These are phyloP conservation scores for Drepanosiphum platanoidis DNA, from an alignment of 2,888 invertebrate genomes.

Conservation along the genomic window DNA sequence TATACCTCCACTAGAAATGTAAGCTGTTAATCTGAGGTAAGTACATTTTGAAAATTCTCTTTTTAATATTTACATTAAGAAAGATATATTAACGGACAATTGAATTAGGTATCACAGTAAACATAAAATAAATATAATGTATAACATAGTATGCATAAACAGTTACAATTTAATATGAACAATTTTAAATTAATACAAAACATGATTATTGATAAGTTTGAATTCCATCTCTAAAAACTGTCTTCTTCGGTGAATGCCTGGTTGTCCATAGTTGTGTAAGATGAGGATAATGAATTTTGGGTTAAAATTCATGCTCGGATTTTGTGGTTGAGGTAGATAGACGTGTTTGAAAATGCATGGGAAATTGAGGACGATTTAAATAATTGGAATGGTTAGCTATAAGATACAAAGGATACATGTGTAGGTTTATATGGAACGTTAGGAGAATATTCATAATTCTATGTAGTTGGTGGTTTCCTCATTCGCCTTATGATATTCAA, in stretches of 20 bases:
- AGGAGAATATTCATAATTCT: conserved; percentile 18
- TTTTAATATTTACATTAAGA: background rate
- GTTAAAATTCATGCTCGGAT: conserved; percentile 28
- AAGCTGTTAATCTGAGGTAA: conserved; percentile 50
- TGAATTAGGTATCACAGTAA: background rate
- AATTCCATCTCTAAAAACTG: conserved; percentile 15
- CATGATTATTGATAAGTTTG: background rate
- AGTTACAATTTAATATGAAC: background rate
- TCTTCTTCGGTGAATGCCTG: conserved; percentile 27
- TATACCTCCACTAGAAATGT: conserved; percentile 47
- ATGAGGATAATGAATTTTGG: conserved; percentile 21
- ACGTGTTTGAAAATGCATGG: conserved; percentile 30
- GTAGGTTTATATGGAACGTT: conserved; percentile 4
- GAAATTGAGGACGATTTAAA: background rate
- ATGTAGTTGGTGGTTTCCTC: conserved; percentile 22
- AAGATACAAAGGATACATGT: conserved; percentile 29
- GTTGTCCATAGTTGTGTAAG: conserved; percentile 30
- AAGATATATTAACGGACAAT: background rate
- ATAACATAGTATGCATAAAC: conserved; percentile 1
- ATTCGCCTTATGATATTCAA: conserved; percentile 28
- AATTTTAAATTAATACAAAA: conserved; percentile 1
- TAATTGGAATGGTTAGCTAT: conserved; percentile 1
- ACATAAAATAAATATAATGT: background rate
- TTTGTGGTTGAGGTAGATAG: conserved; percentile 40
- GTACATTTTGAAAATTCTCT: conserved; percentile 21